Percentiles rank a stretch among this genome's conserved stretches.
Conservation (phyloP, 2,888 invertebrate species). For the Mimas tiliae region DNA sequence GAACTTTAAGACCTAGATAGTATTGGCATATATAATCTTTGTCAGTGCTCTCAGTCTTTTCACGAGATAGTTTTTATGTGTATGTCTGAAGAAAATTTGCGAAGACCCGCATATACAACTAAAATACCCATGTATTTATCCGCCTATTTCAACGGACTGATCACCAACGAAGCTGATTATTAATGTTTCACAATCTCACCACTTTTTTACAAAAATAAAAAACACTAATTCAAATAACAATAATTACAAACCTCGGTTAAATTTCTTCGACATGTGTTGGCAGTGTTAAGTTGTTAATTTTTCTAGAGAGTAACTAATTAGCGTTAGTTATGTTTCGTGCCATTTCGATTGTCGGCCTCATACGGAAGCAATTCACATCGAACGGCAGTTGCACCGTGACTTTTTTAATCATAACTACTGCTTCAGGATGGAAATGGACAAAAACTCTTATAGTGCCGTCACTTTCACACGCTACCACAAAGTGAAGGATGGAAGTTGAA, state of each 20-base stretch:
- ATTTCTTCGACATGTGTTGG: slow-evolving; percentile 10
- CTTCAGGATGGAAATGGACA: slow-evolving; percentile 60
- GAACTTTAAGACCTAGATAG: too few relatives aligned
- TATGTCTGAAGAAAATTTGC: too few relatives aligned
- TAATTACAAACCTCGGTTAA: neutral
- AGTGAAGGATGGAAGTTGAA: slow-evolving; percentile 58
- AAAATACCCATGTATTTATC: too few relatives aligned
- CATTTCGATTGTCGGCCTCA: slow-evolving; percentile 36
- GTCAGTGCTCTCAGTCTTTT: too few relatives aligned
- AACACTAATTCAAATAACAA: too few relatives aligned
- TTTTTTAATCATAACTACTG: slow-evolving; percentile 65
- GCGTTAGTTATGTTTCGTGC: slow-evolving; percentile 36
- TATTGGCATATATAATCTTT: too few relatives aligned
- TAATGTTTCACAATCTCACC: too few relatives aligned
- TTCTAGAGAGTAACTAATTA: slow-evolving; percentile 24
- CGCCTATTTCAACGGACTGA: too few relatives aligned
- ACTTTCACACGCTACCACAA: slow-evolving; percentile 47
- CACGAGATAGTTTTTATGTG: too few relatives aligned
- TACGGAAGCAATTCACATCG: slow-evolving; percentile 59
- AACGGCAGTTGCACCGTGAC: slow-evolving; percentile 73
- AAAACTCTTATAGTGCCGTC: slow-evolving; percentile 50
- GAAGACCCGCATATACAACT: too few relatives aligned
- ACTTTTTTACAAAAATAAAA: too few relatives aligned
- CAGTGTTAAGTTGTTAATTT: slow-evolving; percentile 26
- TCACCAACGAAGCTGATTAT: too few relatives aligned